Evolutionary conservation across 53 echinoderm and acorn worm genomes (phyloP).

Genomic region (Mesocentrotus franciscanus): DNA sequence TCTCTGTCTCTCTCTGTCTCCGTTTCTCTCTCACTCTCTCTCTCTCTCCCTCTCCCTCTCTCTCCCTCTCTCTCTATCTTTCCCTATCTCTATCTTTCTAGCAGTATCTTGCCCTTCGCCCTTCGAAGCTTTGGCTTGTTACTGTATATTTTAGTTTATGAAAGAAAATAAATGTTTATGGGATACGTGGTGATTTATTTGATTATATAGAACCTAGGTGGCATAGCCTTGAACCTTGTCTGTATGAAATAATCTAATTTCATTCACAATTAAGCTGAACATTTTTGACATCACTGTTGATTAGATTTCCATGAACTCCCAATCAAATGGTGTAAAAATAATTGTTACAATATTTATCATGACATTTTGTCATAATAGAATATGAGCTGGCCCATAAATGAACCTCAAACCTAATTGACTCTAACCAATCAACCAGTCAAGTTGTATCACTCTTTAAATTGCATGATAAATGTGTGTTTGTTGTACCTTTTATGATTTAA

Average conservation of each 20-base stretch:
- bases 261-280: background rate
- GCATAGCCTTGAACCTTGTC: background rate
- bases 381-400: background rate
- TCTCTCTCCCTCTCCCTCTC: too few species aligned
- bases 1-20: too few species aligned
- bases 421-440: background rate
- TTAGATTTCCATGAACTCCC: background rate
- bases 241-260: background rate
- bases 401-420: background rate
- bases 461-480: background rate
- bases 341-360: too few species aligned
- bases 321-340: background rate
- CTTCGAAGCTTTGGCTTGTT: too few species aligned
- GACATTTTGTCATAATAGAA: background rate
- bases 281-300: background rate
- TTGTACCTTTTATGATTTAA: background rate
- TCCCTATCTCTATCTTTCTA: too few species aligned
- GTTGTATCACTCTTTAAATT: background rate
- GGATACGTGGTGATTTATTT: too few species aligned
- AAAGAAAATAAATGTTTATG: too few species aligned
- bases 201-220: background rate
- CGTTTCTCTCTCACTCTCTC: too few species aligned
- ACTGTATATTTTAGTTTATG: too few species aligned
- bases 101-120: too few species aligned
- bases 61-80: too few species aligned